Evolutionary conservation across 2,113 vertebrate genomes (phyloP), one percentile per base, ranked within the genome.

Genomic region (Corythaeola cristata): DNA sequence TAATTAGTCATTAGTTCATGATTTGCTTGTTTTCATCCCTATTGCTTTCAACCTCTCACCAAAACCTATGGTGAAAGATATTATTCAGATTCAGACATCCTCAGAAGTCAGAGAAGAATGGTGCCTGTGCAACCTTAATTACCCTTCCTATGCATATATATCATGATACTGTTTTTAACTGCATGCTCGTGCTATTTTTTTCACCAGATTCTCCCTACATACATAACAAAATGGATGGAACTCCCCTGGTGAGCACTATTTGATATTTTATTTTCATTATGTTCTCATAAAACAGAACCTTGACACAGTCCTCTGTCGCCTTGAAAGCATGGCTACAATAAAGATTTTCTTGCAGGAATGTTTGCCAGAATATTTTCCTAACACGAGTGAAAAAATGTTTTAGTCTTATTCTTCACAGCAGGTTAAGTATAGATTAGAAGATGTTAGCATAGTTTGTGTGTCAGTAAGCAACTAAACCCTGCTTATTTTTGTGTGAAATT

Each of bases 181-280:
- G 52, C 33, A 22, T 33, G 12, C 12, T 66, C 9, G 1, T 68
- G 14, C 33, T 90, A 11, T 74, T 92, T 96, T 94, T 92, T 22
- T 26, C 41, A 62, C 27, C 15, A 60, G 47, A 49, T 86, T 75
- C 77, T 91, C 35, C 45, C 16, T 69, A 60, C 15, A 13, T 74
- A 5, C 9, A 9, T 21, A 75, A 28, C 22, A 85, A 81, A 58
- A 68, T 80, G 47, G 44, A 69, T 86, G 19, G n/a, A 53, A 30
- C 12, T 92, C 45, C 24, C 20, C 66, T 68, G 45, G 32, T 9
- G 27, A 85, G 56, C 26, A 53, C 44, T 60, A n/a, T 59, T 78
- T 80, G 72, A 8, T 90, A 44, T 58, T 96, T 93, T 93, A n/a
- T 91, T 95, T 90, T 90, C 59, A 66, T 90, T 89, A 56, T 93